Conservation (phyloP, 2,888 invertebrate species). For the Pyrocoelia pectoralis region DNA sequence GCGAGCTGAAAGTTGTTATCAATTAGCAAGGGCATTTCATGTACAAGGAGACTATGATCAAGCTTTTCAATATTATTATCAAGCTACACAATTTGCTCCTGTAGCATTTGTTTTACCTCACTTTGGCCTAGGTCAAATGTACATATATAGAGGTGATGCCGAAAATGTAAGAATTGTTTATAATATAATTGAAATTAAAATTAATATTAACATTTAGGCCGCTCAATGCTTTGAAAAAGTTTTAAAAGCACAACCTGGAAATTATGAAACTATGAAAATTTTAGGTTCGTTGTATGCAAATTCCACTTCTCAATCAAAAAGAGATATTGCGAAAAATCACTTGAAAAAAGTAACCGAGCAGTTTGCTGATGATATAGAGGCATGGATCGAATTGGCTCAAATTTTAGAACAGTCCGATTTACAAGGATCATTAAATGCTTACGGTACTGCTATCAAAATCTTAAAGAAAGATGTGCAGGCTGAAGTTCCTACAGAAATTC, state of each 20-base stretch:
- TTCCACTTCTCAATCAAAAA: slow-evolving; percentile 86
- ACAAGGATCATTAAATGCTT: slow-evolving; percentile 87
- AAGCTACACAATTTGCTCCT: slow-evolving; percentile 97
- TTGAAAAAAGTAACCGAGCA: slow-evolving; percentile 95
- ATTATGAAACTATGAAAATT: slow-evolving; percentile 99
- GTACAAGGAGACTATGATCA: slow-evolving; percentile 95
- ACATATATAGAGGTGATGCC: slow-evolving; percentile 94
- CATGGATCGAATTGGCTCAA: slow-evolving; percentile 99
- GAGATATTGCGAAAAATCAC: slow-evolving; percentile 93
- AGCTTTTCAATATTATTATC: slow-evolving; percentile 99
- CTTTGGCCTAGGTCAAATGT: slow-evolving; percentile 99
- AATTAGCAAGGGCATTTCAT: slow-evolving; percentile 95
- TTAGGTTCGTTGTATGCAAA: slow-evolving; percentile 96
- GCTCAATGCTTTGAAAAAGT: slow-evolving; percentile 99
- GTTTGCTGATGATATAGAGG: slow-evolving; percentile 98
- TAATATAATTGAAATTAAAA: too few relatives aligned
- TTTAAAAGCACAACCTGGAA: slow-evolving; percentile 94
- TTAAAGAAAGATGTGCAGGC: slow-evolving; percentile 91
- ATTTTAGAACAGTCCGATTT: slow-evolving; percentile 96
- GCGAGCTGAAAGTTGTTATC: slow-evolving; percentile 98
- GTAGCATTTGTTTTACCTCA: slow-evolving; percentile 95
- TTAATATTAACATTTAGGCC: slow-evolving; percentile 74
- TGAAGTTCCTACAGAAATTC: slow-evolving; percentile 96
- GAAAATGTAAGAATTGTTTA: slow-evolving; percentile 76
- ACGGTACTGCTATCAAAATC: slow-evolving; percentile 92